Base-by-base conservation (phyloP, 2,888 invertebrate genomes). In the Geophilus truncorum region DNA sequence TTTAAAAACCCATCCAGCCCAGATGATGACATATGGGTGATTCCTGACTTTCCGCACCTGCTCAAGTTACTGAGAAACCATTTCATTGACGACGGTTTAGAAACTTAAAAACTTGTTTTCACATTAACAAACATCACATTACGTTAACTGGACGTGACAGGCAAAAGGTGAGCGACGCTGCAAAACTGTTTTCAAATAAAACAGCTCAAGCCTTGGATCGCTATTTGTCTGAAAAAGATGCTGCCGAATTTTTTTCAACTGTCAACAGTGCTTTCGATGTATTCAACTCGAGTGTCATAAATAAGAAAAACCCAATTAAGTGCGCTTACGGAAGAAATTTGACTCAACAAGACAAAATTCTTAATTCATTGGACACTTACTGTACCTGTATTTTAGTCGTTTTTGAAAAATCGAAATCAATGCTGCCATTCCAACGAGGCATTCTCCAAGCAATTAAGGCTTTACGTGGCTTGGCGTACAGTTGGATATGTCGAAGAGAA, bases 1-100 rank as follows among this genome's bases (percentile, higher is more conserved):
- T 81, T 83, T 57, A 1, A 10, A 10, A 81, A 82, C 57, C 83
- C 83, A 6, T 0, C 18, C 23, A 79, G 62, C 15, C 0, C 15
- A 32, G 45, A n/a, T 21, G 3, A 78, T 34, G 79, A 81, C 9
- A 76, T 84, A 2, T 82, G 62, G 77, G 81, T 83, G 23, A 83
- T 84, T 70, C 81, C 82, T 15, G 84, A 84, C 40, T 79, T 82
- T 0, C 83, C 83, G 0, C 83, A 84, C 76, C 75, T 82, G 30
- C 10, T 84, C 0, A 84, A 84, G 45, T 57, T 83, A 10, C 10
- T 83, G 3, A 32, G 83, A 10, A 83, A 83, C 75, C 83, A 83
- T 78, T 30, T 82, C 9, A 12, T 83, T 0, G 83, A 83, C 57
- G 78, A 81, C 21, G 83, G 83, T 1, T 23, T 82, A 0, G n/a